Evolutionary conservation across 2,797 vertebrate genomes (phyloP), one percentile per base, ranked within the genome.

Genomic region (Thaleichthys pacificus): DNA sequence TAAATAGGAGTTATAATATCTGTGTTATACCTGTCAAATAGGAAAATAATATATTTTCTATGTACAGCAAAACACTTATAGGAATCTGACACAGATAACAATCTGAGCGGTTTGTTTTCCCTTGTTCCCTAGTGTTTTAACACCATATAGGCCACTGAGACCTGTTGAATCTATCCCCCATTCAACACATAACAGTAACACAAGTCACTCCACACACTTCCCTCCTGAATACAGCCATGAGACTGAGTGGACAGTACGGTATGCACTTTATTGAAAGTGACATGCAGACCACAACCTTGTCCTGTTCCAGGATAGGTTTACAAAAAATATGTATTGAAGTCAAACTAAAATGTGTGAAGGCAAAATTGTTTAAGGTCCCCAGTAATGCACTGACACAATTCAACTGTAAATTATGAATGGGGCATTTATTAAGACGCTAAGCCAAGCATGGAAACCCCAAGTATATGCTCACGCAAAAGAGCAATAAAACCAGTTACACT

Each of bases 321-420:
- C 62, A 17, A 60, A 62, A 70, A 47, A 49, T 19, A 74, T 74
- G 61, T 68, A 73, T 72, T 26, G 19, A 61, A 61, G 49, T 66
- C 22, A 60, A 38, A 63, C 64, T 54, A 35, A 35, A 67, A 66
- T 71, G 28, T 61, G 60, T 75, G 51, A 51, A 61, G 56, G 17
- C 17, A 28, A 62, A 35, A 30, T 17, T 38, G 4, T 64, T 63
- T 26, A 42, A 77, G 61, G 66, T 68, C 35, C 24, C 42, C 15
- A 54, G 51, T 35, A 64, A 22, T 72, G 49, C 47, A 64, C 58
- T 66, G 11, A 32, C 26, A 35, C 56, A 68, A 57, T 68, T 42
- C 63, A 32, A 35, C 28, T 64, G 47, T 30, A 68, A 75, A 74
- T 74, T 68, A 81, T 82, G 65, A 84, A 85, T 78, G 54, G 72